phyloP scores from a whole-genome alignment of 2,888 invertebrate genomes.

The Notodonta ziczac region DNA sequence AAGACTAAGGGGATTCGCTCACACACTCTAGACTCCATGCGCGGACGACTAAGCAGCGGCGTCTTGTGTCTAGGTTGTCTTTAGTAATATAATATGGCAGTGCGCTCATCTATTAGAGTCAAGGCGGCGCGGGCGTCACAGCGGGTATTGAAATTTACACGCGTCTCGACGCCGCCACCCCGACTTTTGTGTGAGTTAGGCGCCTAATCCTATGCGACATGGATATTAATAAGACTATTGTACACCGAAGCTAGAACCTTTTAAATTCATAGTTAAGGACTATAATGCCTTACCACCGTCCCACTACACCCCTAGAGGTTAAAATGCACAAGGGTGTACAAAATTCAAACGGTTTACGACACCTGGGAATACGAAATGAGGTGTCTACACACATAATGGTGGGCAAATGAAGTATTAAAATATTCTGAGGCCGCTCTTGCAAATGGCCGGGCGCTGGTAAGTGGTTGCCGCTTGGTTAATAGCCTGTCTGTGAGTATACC shows the following conservation, averaged over 20 bases:
- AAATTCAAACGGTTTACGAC: constrained; percentile 5
- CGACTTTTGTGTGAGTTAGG: too few relatives aligned
- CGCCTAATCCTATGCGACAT: too few relatives aligned
- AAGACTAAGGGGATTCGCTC: too few relatives aligned
- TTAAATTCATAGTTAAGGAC: constrained; percentile 6
- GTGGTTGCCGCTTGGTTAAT: constrained; percentile 29
- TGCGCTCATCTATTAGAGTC: too few relatives aligned
- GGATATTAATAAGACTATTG: too few relatives aligned
- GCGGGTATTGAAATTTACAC: too few relatives aligned
- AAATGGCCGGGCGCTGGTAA: constrained; percentile 29
- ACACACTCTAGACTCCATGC: too few relatives aligned
- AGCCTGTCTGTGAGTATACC: constrained; percentile 9
- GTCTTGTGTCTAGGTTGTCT: too few relatives aligned
- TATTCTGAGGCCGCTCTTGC: constrained; percentile 27
- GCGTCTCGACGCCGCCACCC: too few relatives aligned
- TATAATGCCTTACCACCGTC: constrained; percentile 1
- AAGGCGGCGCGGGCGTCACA: too few relatives aligned
- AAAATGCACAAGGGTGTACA: not conserved
- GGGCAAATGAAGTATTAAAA: constrained; percentile 36
- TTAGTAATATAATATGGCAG: too few relatives aligned
- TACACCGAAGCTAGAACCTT: constrained; percentile 8
- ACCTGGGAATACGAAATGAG: constrained; percentile 19
- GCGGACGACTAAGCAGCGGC: too few relatives aligned
- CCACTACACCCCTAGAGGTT: not conserved
- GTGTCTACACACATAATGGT: constrained; percentile 8